Evolutionary conservation across 2,888 invertebrate genomes (phyloP), one percentile per base, ranked within the genome.

Genomic region (Drosophila mimetica): DNA sequence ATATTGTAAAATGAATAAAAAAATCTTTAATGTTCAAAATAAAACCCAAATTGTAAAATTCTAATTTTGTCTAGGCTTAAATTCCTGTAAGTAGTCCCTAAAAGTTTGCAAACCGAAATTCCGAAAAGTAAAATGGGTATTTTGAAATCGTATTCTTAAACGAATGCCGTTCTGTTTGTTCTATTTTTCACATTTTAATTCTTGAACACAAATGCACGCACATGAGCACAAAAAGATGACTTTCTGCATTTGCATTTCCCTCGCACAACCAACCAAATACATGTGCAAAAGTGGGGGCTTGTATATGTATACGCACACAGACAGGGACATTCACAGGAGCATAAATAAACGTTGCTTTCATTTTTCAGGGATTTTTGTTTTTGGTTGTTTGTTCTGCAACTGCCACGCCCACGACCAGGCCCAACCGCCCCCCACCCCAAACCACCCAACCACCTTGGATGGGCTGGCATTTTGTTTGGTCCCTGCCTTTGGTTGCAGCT

Each of bases 341-440:
- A 74, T 71, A 78, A 74, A 87, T 78, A 87, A 78, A 87, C 82
- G 81, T 86, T 77, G 71, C 76, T 76, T 87, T 86, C 73, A 67
- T 77, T 87, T 81, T 78, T 77, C 81, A 76, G 67, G 82, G 76
- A 74, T 84, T 77, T 66, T 71, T 46, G 55, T 59, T 75, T 75
- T 80, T 48, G 71, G 67, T 60, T 86, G 74, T 84, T 84, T 77
- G 70, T 67, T 77, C 74, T 73, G 39, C 50, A 25, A 42, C 67
- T 66, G 54, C 74, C 58, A 67, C 63, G 63, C 69, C 64, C 67
- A 36, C 54, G n/a, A n/a, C 39, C 4, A 8, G 7, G 14, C 36
- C 55, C n/a, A n/a, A n/a, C 5, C 4, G 6, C 30, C 25, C 3
- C 36, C 47, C 32, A 32, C 20, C 20, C 18, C 14, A 16, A 14